Evolutionary conservation across 2,797 vertebrate genomes (phyloP).

Genomic region (Tauraco hartlaubi): DNA sequence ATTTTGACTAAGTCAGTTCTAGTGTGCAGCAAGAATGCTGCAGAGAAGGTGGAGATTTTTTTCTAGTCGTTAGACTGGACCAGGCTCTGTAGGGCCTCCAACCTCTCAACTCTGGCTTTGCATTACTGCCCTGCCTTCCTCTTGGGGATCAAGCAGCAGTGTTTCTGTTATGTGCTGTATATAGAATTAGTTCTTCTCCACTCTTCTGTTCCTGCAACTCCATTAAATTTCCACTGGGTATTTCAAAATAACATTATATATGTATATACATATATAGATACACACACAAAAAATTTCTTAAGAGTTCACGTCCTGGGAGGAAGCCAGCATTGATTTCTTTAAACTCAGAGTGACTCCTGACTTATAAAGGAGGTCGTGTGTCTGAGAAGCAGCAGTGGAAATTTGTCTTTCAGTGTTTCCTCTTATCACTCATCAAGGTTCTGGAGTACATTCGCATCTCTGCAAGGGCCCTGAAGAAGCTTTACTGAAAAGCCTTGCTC

Average conservation of each 20-base stretch:
- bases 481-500: conserved; percentile 8
- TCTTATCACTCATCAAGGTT: conserved; percentile 46
- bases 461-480: background rate
- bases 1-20: background rate
- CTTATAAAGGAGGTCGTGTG: conserved; percentile 28
- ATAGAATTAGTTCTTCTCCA: background rate
- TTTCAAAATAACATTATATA: conserved; percentile 18
- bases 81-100: background rate
- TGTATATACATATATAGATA: background rate
- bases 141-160: background rate
- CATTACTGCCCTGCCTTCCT: background rate
- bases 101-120: background rate
- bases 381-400: conserved; percentile 45
- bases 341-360: conserved; percentile 38
- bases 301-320: background rate
- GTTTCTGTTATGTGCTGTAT: background rate
- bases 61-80: background rate
- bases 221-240: background rate
- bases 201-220: background rate
- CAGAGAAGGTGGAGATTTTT: background rate
- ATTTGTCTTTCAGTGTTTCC: conserved; percentile 38
- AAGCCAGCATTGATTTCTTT: conserved; percentile 21
- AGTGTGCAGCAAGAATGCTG: background rate
- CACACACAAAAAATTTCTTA: background rate
- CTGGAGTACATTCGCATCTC: conserved; percentile 38